These are phyloP conservation scores for Betta splendens DNA, from an alignment of 2,797 vertebrate species.

Conservation along the genomic window DNA sequence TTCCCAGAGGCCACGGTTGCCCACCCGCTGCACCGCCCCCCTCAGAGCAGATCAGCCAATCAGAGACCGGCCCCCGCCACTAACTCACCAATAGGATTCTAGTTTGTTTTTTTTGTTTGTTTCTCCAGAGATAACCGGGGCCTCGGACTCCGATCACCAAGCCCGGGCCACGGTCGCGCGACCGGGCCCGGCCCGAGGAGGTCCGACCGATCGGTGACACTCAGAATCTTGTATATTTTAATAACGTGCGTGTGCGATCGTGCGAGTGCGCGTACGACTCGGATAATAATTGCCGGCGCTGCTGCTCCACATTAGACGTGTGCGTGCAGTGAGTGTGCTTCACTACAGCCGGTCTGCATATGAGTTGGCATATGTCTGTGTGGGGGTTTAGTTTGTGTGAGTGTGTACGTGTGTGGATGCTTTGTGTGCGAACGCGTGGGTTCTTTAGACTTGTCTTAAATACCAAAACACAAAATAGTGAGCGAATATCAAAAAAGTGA, in stretches of 20 bases:
- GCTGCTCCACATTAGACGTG: slow-evolving; percentile 72
- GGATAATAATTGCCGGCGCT: slow-evolving; percentile 77
- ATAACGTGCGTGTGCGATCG: slow-evolving; percentile 64
- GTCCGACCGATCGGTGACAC: slow-evolving; percentile 74
- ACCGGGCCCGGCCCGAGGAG: slow-evolving; percentile 62
- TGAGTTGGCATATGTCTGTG: slow-evolving; percentile 55
- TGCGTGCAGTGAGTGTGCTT: slow-evolving; percentile 70
- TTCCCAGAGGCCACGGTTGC: slow-evolving; percentile 59
- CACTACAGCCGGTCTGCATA: slow-evolving; percentile 64
- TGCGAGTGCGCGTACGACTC: slow-evolving; percentile 65
- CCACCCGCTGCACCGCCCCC: slow-evolving; percentile 48
- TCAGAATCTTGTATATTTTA: slow-evolving; percentile 86
- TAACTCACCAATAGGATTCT: slow-evolving; percentile 77
- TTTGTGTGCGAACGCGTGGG: slow-evolving; percentile 61
- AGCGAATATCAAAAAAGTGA: slow-evolving; percentile 82
- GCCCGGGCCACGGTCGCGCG: slow-evolving; percentile 53
- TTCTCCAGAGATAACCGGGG: slow-evolving; percentile 64
- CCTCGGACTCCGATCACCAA: slow-evolving; percentile 72
- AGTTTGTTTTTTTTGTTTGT: slow-evolving; percentile 76
- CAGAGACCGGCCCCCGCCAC: slow-evolving; percentile 69
- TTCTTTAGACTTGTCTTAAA: slow-evolving; percentile 85
- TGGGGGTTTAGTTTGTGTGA: slow-evolving; percentile 53
- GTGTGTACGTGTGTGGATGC: slow-evolving; percentile 18
- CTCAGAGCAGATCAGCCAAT: slow-evolving; percentile 59
- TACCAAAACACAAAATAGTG: slow-evolving; percentile 87